A percentile compares a stretch with the other conserved stretches of the same genome.
Conservation (phyloP, 2,888 invertebrate species). For the Agriopis aurantiaria region DNA sequence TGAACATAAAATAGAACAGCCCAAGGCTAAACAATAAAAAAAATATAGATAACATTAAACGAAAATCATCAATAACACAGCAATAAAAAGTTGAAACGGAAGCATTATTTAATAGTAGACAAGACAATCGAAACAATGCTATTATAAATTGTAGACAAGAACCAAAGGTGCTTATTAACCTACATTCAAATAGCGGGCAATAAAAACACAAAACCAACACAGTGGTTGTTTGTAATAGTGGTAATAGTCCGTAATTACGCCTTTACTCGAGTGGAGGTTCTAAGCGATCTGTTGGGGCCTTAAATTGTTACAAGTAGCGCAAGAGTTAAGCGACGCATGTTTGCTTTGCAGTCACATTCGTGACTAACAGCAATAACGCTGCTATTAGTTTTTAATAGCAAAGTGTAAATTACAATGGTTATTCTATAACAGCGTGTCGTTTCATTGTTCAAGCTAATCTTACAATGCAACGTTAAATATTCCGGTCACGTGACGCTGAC, state of each 20-base stretch:
- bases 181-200: conserved; percentile 50
- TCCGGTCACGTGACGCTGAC: conserved; percentile 55
- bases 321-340: conserved; percentile 60
- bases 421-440: conserved; percentile 56
- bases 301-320: conserved; percentile 44
- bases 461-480: conserved; percentile 53
- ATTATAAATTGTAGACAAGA: conserved; percentile 40
- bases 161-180: conserved; percentile 54
- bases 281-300: conserved; percentile 68
- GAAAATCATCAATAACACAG: conserved; percentile 28
- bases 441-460: conserved; percentile 59
- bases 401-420: conserved; percentile 66
- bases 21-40: conserved; percentile 29
- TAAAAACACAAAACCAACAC: conserved; percentile 60
- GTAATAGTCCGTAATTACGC: conserved; percentile 63
- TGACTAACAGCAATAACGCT: conserved; percentile 71
- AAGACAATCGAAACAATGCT: conserved; percentile 41
- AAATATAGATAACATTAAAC: conserved; percentile 30
- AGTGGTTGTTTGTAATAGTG: conserved; percentile 54
- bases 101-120: conserved; percentile 34
- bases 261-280: conserved; percentile 55
- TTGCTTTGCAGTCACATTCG: conserved; percentile 68
- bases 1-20: conserved; percentile 19
- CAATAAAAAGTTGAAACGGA: conserved; percentile 39
- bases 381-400: conserved; percentile 70